Conservation (phyloP, 2,113 vertebrate species). For the Coregonus clupeaformis region DNA sequence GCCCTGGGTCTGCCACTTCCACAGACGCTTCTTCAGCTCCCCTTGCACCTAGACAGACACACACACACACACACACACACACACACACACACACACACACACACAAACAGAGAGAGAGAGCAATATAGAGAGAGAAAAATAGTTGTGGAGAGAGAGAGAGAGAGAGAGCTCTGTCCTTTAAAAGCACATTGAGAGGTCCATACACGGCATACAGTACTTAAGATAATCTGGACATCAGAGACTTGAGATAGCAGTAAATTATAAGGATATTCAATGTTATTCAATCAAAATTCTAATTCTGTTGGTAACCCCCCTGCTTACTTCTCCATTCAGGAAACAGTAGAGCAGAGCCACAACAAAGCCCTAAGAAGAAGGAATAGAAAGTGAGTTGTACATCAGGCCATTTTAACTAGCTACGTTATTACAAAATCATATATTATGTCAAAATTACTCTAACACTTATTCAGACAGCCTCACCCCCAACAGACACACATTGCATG, state of each 20-base stretch:
- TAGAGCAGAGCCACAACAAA: slow-evolving; percentile 89
- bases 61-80: slow-evolving; percentile 10
- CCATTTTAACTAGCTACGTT: background rate
- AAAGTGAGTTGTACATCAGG: background rate
- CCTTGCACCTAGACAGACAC: slow-evolving; percentile 67
- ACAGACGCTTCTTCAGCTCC: slow-evolving; percentile 77
- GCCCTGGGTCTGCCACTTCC: slow-evolving; percentile 72
- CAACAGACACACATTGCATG: too few relatives aligned
- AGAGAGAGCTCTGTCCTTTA: too few relatives aligned
- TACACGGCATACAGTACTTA: background rate
- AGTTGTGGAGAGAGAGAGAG: background rate
- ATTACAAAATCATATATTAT: background rate
- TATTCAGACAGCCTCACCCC: too few relatives aligned
- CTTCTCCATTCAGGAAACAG: slow-evolving; percentile 93
- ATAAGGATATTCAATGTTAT: too few relatives aligned
- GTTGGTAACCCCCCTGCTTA: slow-evolving; percentile 67
- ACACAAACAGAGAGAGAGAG: too few relatives aligned
- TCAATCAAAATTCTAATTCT: too few relatives aligned
- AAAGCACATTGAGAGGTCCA: too few relatives aligned
- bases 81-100: background rate
- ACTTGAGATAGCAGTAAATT: too few relatives aligned
- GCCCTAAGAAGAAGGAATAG: slow-evolving; percentile 73
- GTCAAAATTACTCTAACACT: too few relatives aligned
- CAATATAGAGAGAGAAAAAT: too few relatives aligned
- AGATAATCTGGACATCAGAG: too few relatives aligned